phyloP scores from a whole-genome alignment of 2,797 vertebrate species.

The Acrossocheilus fasciatus region DNA sequence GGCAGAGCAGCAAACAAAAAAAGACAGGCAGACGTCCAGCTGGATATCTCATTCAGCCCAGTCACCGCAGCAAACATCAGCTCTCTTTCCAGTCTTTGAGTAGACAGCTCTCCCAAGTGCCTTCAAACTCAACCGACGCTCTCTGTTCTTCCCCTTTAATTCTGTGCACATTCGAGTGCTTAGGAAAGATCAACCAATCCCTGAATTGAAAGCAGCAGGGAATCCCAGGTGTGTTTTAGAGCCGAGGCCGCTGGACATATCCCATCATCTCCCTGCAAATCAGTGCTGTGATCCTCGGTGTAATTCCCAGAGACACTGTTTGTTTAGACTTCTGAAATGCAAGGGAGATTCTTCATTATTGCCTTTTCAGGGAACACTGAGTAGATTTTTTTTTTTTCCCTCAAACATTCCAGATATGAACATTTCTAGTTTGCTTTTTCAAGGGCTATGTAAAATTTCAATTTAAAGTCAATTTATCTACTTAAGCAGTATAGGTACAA shows the following conservation, averaged over 20 bases:
- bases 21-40: slow-evolving; percentile 23
- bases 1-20: slow-evolving; percentile 39
- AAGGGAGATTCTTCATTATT: slow-evolving; percentile 57
- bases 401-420: background rate
- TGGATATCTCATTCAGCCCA: slow-evolving; percentile 38
- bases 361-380: slow-evolving; percentile 44
- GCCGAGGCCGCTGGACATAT: slow-evolving; percentile 58
- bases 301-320: slow-evolving; percentile 56
- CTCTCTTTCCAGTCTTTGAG: slow-evolving; percentile 31
- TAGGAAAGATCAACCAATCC: slow-evolving; percentile 45
- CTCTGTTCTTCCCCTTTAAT: slow-evolving; percentile 17
- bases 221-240: slow-evolving; percentile 68
- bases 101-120: slow-evolving; percentile 21
- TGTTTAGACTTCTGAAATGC: slow-evolving; percentile 51
- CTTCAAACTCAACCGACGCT: slow-evolving; percentile 2
- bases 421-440: background rate
- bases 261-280: slow-evolving; percentile 58
- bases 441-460: background rate
- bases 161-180: slow-evolving; percentile 32
- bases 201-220: slow-evolving; percentile 64
- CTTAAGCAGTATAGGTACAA: background rate
- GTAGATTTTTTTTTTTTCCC: slow-evolving; percentile 14
- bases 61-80: slow-evolving; percentile 34
- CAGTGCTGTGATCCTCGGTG: slow-evolving; percentile 38
- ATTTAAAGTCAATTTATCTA: background rate